phyloP scores from a whole-genome alignment of 2,888 invertebrate species.

The Melipona beecheii region DNA sequence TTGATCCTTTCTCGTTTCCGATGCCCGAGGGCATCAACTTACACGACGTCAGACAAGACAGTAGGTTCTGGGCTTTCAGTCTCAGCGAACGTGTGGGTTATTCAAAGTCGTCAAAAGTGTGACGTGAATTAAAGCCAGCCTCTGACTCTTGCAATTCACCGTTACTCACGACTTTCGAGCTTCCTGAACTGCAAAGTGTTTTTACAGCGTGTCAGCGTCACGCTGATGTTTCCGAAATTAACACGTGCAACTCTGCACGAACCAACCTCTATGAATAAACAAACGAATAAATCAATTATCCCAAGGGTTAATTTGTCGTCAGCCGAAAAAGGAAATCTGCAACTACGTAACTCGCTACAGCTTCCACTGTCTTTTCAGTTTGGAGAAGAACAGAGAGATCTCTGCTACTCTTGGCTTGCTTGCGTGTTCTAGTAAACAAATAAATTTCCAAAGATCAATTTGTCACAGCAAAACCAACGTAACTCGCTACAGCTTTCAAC shows the following conservation, averaged over 20 bases:
- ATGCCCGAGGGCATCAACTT: background rate
- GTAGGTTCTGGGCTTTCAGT: constrained; percentile 8
- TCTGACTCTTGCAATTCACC: constrained; percentile 26
- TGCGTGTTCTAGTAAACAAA: no score
- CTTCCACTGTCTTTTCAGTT: no score
- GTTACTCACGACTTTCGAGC: constrained; percentile 35
- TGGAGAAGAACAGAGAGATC: no score
- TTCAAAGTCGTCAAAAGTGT: constrained; percentile 41
- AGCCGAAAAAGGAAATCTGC: no score
- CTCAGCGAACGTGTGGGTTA: constrained; percentile 5
- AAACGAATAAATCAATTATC: constrained; percentile 1
- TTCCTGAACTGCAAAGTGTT: constrained; percentile 32
- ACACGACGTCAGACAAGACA: constrained; percentile 6
- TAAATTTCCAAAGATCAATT: no score
- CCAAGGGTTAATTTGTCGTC: no score
- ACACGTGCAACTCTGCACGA: constrained; percentile 1
- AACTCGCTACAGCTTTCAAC: no score
- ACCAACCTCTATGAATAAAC: constrained; percentile 2
- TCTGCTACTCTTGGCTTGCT: no score
- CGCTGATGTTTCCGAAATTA: constrained; percentile 5
- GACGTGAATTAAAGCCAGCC: constrained; percentile 36
- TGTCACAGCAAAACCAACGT: no score
- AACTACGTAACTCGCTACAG: no score
- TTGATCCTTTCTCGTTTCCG: constrained; percentile 20
- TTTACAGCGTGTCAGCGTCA: constrained; percentile 26